phyloP scores from a whole-genome alignment of 2,888 invertebrate genomes.

The Drosophila mimetica region DNA sequence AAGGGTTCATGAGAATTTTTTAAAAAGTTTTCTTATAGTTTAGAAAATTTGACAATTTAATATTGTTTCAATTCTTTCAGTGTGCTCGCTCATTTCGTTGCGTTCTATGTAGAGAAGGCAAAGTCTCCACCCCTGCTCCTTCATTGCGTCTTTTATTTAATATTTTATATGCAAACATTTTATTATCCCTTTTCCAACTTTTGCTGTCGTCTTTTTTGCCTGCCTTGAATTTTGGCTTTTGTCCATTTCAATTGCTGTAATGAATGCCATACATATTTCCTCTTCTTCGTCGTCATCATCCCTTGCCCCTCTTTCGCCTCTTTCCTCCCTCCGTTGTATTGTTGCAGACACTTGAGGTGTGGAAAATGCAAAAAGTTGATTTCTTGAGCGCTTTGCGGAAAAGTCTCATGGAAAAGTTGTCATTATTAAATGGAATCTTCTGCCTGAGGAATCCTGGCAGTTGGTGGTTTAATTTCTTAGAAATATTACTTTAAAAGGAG shows the following conservation, averaged over 20 bases:
- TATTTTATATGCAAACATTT: constrained; percentile 71
- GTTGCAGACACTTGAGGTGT: constrained; percentile 55
- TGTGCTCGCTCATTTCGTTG: constrained; percentile 79
- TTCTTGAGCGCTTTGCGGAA: constrained; percentile 42
- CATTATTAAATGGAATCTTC: constrained; percentile 40
- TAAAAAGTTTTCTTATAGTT: no score
- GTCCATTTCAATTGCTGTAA: constrained; percentile 63
- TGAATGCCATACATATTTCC: constrained; percentile 49
- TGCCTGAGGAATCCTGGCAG: constrained; percentile 1
- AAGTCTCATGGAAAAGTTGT: constrained; percentile 31
- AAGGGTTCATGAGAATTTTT: no score
- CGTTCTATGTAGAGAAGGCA: constrained; percentile 39
- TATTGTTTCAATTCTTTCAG: constrained; percentile 18
- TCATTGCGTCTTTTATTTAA: constrained; percentile 55
- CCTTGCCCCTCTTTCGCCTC: background rate
- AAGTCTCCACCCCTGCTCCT: constrained; percentile 26
- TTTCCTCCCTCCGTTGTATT: constrained; percentile 27
- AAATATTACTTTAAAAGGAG: background rate
- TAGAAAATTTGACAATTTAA: no score
- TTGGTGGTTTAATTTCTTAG: constrained; percentile 1
- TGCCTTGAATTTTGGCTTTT: constrained; percentile 54
- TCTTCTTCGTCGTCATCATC: constrained; percentile 15
- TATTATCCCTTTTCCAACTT: constrained; percentile 62
- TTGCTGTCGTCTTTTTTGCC: constrained; percentile 35
- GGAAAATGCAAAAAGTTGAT: constrained; percentile 53